phyloP scores from a whole-genome alignment of 2,113 vertebrate genomes.

The Psophia crepitans region DNA sequence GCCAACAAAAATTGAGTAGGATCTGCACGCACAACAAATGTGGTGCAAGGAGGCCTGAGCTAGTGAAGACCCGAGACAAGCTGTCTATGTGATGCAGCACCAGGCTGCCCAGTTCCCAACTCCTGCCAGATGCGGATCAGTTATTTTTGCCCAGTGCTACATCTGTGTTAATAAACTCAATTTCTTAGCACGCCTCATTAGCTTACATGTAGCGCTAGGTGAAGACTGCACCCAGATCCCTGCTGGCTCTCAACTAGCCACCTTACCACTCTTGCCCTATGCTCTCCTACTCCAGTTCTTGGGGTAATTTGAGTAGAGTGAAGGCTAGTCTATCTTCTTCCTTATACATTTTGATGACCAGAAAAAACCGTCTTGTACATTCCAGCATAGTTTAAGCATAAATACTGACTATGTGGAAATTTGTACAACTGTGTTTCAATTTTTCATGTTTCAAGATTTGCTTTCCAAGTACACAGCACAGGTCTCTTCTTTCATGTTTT shows the following conservation, averaged over 20 bases:
- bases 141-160: background rate
- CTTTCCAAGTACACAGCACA: background rate
- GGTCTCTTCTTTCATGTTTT: background rate
- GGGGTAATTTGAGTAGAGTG: background rate
- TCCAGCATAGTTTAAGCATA: background rate
- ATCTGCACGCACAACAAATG: background rate
- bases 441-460: background rate
- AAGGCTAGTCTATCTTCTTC: background rate
- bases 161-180: background rate
- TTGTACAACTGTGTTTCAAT: background rate
- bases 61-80: background rate
- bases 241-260: background rate
- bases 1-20: background rate
- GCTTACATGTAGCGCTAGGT: background rate
- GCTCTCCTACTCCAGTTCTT: background rate
- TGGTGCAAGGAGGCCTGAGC: background rate
- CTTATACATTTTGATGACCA: background rate
- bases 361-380: background rate
- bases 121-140: background rate
- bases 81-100: background rate
- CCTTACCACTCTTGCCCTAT: background rate
- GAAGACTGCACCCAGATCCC: background rate
- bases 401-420: background rate
- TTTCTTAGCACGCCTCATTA: background rate
- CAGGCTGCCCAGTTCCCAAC: background rate